Evolutionary conservation across 2,888 invertebrate species (phyloP).

Genomic region (Parnassius mnemosyne): DNA sequence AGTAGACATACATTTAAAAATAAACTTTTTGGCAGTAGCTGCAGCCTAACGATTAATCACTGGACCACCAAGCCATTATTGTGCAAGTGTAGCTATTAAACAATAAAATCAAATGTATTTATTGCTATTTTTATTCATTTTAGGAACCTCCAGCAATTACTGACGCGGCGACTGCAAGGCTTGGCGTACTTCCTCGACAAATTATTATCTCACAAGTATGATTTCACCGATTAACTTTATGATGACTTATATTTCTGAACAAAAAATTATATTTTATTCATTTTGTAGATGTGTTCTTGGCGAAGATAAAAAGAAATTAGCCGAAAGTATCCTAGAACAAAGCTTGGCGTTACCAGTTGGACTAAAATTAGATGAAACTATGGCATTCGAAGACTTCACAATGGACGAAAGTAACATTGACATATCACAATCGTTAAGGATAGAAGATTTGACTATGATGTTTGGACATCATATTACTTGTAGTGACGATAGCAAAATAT

Average conservation of each 20-base stretch:
- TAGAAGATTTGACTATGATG: slow-evolving; percentile 73
- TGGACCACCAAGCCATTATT: too few species aligned
- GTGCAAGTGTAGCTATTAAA: too few species aligned
- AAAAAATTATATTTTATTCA: slow-evolving; percentile 2
- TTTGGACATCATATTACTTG: slow-evolving; percentile 70
- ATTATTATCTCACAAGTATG: slow-evolving; percentile 81
- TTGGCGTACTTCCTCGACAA: slow-evolving; percentile 84
- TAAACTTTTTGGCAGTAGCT: too few species aligned
- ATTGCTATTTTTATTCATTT: slow-evolving; percentile 34
- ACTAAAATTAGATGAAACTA: slow-evolving; percentile 69
- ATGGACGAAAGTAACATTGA: slow-evolving; percentile 71
- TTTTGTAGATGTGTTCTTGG: slow-evolving; percentile 69
- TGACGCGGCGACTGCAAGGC: slow-evolving; percentile 83
- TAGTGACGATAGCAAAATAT: slow-evolving; percentile 49
- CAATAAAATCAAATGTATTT: too few species aligned
- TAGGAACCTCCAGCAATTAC: slow-evolving; percentile 73
- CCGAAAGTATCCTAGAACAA: slow-evolving; percentile 74
- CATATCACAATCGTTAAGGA: slow-evolving; percentile 65
- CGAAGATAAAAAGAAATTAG: slow-evolving; percentile 72
- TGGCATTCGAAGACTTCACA: slow-evolving; percentile 69
- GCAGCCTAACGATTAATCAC: too few species aligned
- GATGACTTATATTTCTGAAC: neutral
- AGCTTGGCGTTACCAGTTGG: slow-evolving; percentile 73
- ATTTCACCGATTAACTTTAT: slow-evolving; percentile 30
- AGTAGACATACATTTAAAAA: too few species aligned